Percentiles rank a stretch among this genome's conserved stretches.
Conservation (phyloP, 2,797 vertebrate species). For the Brotogeris chrysoptera region DNA sequence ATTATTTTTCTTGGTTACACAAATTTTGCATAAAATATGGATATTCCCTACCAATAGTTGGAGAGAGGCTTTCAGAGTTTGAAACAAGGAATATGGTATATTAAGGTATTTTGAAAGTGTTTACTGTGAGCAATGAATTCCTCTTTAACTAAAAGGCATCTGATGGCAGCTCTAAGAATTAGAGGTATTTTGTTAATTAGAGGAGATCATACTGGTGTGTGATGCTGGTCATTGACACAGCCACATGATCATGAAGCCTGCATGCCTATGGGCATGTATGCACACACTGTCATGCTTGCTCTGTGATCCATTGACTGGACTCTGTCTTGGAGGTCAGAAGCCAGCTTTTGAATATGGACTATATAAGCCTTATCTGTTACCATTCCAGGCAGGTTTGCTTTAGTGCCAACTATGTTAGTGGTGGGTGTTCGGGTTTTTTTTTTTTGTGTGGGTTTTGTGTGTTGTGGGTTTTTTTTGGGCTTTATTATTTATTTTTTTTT, state of each 20-base stretch:
- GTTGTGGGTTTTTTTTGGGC: not conserved
- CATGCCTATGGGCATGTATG: not conserved
- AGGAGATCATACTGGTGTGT: not conserved
- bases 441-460: not conserved
- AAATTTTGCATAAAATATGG: not conserved
- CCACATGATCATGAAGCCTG: not conserved
- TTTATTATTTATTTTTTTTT: not conserved
- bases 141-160: not conserved
- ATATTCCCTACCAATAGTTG: not conserved
- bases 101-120: not conserved
- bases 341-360: not conserved
- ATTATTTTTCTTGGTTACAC: not conserved
- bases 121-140: not conserved
- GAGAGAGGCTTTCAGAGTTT: not conserved
- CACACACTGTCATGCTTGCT: rapidly evolving
- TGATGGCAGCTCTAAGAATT: not conserved
- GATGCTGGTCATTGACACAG: not conserved
- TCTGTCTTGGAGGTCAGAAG: not conserved
- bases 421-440: rapidly evolving
- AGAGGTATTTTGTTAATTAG: not conserved
- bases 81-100: not conserved
- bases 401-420: not conserved
- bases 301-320: not conserved
- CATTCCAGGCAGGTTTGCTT: not conserved
- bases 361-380: not conserved